Evolutionary conservation across 2,113 vertebrate genomes (phyloP).

Genomic region (Myodes glareolus): DNA sequence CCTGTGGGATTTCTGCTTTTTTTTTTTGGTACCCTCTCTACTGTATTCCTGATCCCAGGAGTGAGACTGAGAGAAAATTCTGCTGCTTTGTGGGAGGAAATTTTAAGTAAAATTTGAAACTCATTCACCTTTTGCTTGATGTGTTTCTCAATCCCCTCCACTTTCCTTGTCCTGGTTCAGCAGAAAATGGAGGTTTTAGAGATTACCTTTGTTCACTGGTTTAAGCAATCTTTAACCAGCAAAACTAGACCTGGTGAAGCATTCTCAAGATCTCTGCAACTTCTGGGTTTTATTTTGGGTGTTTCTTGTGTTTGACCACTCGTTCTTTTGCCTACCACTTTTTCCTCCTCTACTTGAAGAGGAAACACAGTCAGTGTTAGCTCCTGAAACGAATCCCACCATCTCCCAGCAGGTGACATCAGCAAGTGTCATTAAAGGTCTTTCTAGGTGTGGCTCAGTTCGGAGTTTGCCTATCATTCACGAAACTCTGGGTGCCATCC

Average conservation of each 20-base stretch:
- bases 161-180: constrained; percentile 54
- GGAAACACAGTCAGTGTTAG: not conserved
- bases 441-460: not conserved
- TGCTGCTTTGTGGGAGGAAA: not conserved
- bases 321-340: not conserved
- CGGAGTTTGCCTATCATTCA: not conserved
- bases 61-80: not conserved
- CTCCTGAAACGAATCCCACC: not conserved
- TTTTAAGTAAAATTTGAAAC: constrained; percentile 14
- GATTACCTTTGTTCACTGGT: constrained; percentile 38
- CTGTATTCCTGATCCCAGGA: not conserved
- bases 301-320: not conserved
- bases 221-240: constrained; percentile 55
- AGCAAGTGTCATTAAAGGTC: not conserved
- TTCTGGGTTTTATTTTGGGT: not conserved
- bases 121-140: not conserved
- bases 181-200: constrained; percentile 52
- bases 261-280: constrained; percentile 8
- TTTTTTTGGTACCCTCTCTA: not conserved
- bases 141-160: not conserved
- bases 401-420: not conserved
- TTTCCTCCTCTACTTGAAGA: not conserved
- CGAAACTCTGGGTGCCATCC: not conserved
- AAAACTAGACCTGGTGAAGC: constrained; percentile 32
- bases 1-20: not conserved